Conservation (phyloP, 1,140 invertebrate species). For the Antheraea mylitta region DNA sequence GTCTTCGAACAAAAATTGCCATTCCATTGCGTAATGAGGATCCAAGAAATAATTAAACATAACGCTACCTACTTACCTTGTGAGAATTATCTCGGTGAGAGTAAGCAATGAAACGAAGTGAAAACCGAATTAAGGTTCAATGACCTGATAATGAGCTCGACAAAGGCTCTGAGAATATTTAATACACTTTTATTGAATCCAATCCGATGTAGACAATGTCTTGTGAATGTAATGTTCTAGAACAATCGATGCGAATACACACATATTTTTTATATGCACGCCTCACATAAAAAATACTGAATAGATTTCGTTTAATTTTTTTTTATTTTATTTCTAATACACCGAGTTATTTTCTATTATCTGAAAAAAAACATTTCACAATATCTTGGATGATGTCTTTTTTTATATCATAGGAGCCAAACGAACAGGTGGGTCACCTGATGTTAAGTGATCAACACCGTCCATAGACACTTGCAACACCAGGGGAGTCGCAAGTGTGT, state of each 20-base stretch:
- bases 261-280: too few species aligned
- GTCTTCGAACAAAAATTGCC: neutral
- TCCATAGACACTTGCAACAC: too few species aligned
- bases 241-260: neutral
- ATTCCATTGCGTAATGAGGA: neutral
- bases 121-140: slow-evolving; percentile 41
- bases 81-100: slow-evolving; percentile 27
- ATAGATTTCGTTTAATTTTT: too few species aligned
- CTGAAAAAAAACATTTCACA: too few species aligned
- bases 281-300: too few species aligned
- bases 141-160: slow-evolving; percentile 41
- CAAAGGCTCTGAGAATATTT: slow-evolving; percentile 39
- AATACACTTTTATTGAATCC: neutral
- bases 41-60: slow-evolving; percentile 2
- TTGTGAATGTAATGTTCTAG: slow-evolving; percentile 19
- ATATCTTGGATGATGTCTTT: too few species aligned
- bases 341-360: too few species aligned
- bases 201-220: slow-evolving; percentile 24
- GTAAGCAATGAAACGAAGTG: slow-evolving; percentile 43
- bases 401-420: too few species aligned
- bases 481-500: too few species aligned
- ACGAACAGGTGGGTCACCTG: too few species aligned
- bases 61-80: slow-evolving; percentile 4
- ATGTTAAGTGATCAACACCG: too few species aligned
- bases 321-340: too few species aligned